Evolutionary conservation across 2,888 invertebrate species (phyloP), one percentile per base, ranked within the genome.

Genomic region (Parapristionchus giblindavisi): DNA sequence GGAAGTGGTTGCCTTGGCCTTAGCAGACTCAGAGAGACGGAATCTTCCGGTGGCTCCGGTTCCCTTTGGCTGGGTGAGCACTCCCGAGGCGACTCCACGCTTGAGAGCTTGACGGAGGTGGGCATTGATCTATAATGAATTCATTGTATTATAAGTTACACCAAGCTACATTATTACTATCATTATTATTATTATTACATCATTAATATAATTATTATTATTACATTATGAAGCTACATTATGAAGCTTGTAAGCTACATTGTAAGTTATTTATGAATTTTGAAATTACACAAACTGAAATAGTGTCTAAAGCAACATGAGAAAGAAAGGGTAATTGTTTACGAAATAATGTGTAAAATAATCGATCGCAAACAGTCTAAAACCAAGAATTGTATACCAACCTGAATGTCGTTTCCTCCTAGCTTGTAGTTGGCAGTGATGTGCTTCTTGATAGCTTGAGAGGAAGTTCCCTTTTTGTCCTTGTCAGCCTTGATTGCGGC

Each of bases 401-500:
- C 77, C 52, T 27, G 48, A 5, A 40, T 52, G 77, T 80, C 83
- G 76, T 89, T 88, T 8, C 83, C 81, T 38, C 88, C 89, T 51
- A 90, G 88, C 70, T 88, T 89, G 88, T 87, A 89, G 86, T 89
- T 87, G 40, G 85, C 82, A 56, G 86, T 76, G 76, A 90, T 89
- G 85, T 89, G 89, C 78, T 90, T 89, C 73, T 89, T 82, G 77
- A 90, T 89, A 29, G 90, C 90, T 79, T 89, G 89, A 70, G 89
- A 85, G 6, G 89, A 89, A 32, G 89, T 89, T 24, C 90, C 90
- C 71, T 88, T 88, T 43, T 89, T 83, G 72, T 90, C 90, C 79
- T 89, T 89, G 76, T 90, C 81, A 27, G 83, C 78, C 56, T 80
- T 82, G 77, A 90, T 83, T 51, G 89, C 89, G 3, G 86, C 85